Conservation (phyloP, 1,140 invertebrate genomes). For the Glossosoma conforme region DNA sequence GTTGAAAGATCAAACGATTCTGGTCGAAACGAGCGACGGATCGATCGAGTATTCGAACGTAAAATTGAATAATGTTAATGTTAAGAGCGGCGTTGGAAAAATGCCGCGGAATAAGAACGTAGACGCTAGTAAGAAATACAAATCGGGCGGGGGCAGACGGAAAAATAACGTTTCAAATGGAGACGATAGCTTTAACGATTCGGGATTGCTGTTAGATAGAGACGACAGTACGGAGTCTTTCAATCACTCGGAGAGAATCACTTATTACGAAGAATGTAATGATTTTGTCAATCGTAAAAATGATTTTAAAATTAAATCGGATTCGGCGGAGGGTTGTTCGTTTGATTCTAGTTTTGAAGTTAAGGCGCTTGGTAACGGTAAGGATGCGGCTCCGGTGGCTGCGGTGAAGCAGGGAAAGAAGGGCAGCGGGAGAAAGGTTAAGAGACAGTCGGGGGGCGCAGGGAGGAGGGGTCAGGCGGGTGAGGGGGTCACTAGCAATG, state of each 20-base stretch:
- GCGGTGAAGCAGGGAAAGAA: not conserved
- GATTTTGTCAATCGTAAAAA: too few relatives aligned
- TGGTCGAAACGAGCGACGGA: constrained; percentile 1
- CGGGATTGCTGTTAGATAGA: too few relatives aligned
- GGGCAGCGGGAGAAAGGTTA: not conserved
- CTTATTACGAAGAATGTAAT: too few relatives aligned
- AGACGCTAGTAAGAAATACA: constrained; percentile 1
- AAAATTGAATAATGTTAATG: not conserved
- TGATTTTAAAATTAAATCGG: too few relatives aligned
- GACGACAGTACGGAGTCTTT: not conserved
- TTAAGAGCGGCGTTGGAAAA: too few relatives aligned
- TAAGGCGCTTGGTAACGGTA: too few relatives aligned
- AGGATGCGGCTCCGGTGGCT: constrained; percentile 3
- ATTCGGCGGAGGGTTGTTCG: too few relatives aligned
- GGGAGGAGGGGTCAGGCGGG: too few relatives aligned
- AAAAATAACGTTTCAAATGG: constrained; percentile 1
- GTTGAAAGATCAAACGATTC: constrained; percentile 7
- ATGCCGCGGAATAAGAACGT: too few relatives aligned
- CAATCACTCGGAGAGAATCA: not conserved
- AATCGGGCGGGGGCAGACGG: constrained; percentile 4
- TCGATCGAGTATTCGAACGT: not conserved
- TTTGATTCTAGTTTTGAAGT: too few relatives aligned
- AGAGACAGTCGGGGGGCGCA: constrained; percentile 1
- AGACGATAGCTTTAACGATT: too few relatives aligned
- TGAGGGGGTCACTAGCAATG: constrained; percentile 8